Evolutionary conservation across 2,113 vertebrate genomes (phyloP).

Genomic region (Barnardius zonarius): DNA sequence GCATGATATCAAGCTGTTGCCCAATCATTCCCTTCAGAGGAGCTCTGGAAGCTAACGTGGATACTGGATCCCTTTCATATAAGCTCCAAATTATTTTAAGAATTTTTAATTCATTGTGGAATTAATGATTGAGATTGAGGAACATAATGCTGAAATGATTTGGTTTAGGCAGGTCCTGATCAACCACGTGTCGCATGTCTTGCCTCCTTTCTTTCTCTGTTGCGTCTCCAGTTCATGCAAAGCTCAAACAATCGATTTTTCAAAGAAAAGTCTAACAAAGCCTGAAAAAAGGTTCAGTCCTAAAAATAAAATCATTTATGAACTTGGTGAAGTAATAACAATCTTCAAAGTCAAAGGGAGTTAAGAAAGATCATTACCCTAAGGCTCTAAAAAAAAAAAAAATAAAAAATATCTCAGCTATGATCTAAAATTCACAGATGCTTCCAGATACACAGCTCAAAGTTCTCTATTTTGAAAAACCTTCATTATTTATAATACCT

Average conservation of each 20-base stretch:
- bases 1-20: neutral
- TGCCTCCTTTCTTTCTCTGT: neutral
- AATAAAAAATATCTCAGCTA: neutral
- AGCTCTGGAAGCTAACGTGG: neutral
- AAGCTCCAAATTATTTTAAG: neutral
- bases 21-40: neutral
- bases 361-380: neutral
- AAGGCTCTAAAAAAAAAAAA: neutral
- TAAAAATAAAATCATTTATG: neutral
- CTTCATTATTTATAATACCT: neutral
- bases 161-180: neutral
- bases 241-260: neutral
- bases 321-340: neutral
- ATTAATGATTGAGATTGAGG: neutral
- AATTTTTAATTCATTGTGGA: neutral
- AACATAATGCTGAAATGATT: neutral
- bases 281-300: neutral
- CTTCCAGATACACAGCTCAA: neutral
- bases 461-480: neutral
- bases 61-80: neutral
- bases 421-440: neutral
- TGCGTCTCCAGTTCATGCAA: neutral
- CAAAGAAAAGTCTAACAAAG: neutral
- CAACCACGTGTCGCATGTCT: neutral
- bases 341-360: neutral